Base-by-base conservation (phyloP, 2,888 invertebrate species). In the Thera britannica region DNA sequence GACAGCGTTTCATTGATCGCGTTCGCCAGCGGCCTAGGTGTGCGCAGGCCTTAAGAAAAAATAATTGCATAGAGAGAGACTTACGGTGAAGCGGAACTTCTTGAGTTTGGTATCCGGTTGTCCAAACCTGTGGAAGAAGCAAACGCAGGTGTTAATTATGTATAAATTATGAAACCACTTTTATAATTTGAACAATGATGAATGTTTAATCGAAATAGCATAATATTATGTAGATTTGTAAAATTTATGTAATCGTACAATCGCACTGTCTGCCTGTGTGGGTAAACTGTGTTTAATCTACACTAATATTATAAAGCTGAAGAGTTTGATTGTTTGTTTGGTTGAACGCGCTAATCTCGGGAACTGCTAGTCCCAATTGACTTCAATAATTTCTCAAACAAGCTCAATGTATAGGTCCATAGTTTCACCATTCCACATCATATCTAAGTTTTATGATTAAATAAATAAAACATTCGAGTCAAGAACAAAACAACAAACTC, bases 51-150 rank as follows among this genome's bases (percentile, higher is more conserved):
- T n/a, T n/a, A n/a, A n/a, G n/a, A n/a, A n/a, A n/a, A n/a, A n/a
- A n/a, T n/a, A n/a, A n/a, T n/a, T n/a, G n/a, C n/a, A n/a, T n/a
- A n/a, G n/a, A n/a, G n/a, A n/a, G n/a, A n/a, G n/a, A n/a, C 93
- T 93, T 78, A 93, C 93, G 92, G 92, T 54, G 93, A 93, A 57
- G 88, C 89, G 63, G 91, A 90, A 83, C 84, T 90, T 73, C 92
- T 78, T 76, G 94, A 80, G 89, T 94, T 87, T 83, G 91, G 77
- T 93, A 93, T 92, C 90, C 92, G 92, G 82, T 90, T 92, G 83
- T 92, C 92, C 72, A 91, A 81, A 81, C 90, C 93, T 94, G 91
- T 74, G 87, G 90, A 79, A 82, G 82, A 74, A 76, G 79, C 79
- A 76, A 77, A 74, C 70, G 58, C 52, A 65, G 46, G 38, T 38